These are phyloP conservation scores for Chionis minor DNA, from an alignment of 2,113 vertebrate genomes.

Conservation along the genomic window DNA sequence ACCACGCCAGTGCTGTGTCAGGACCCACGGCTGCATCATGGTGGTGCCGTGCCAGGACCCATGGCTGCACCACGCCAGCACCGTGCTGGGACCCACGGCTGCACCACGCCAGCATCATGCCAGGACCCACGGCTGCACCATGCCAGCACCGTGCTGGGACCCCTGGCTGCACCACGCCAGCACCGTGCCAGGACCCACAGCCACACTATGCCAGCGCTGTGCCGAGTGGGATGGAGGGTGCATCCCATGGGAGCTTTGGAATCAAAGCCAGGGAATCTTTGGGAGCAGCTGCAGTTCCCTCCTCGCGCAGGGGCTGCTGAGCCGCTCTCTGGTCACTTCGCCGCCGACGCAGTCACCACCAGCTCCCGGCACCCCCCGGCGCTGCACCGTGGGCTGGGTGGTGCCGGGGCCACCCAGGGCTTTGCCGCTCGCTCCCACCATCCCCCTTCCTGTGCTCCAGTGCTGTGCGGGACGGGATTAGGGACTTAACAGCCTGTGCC, in stretches of 20 bases:
- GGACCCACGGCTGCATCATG: too few species aligned
- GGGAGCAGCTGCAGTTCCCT: background rate
- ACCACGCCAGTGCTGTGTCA: too few species aligned
- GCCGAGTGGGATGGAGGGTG: background rate
- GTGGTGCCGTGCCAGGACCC: too few species aligned
- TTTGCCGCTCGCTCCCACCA: fast-evolving
- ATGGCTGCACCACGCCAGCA: too few species aligned
- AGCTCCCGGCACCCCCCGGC: background rate
- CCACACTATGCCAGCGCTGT: too few species aligned
- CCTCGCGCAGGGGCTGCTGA: background rate
- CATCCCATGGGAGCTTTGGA: background rate
- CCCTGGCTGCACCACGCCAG: too few species aligned
- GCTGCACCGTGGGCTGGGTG: fast-evolving
- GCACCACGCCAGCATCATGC: too few species aligned
- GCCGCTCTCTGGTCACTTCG: background rate
- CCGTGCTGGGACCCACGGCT: too few species aligned
- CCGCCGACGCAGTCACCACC: background rate
- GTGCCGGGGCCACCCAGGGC: background rate
- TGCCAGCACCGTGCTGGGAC: too few species aligned
- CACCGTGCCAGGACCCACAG: too few species aligned
- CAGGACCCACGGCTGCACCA: too few species aligned
- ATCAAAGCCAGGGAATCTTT: background rate
- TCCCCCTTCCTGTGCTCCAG: background rate
- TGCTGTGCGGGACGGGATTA: background rate
- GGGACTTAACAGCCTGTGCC: constrained; percentile 42